phyloP scores from a whole-genome alignment of 2,797 vertebrate genomes.

The Lagocephalus sceleratus region DNA sequence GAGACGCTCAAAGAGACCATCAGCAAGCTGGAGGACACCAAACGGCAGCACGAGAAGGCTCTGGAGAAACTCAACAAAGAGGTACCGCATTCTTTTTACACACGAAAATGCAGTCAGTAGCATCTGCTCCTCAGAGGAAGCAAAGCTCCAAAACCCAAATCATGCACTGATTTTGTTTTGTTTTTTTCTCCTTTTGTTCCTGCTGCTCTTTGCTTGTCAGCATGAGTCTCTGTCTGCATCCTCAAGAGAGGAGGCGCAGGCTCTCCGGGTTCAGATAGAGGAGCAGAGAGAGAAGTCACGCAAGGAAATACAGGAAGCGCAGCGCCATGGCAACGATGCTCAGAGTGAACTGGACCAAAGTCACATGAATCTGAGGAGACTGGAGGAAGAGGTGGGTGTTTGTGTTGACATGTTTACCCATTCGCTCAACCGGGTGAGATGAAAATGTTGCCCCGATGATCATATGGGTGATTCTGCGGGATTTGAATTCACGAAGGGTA shows the following conservation, averaged over 20 bases:
- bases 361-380: conserved; percentile 69
- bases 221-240: conserved; percentile 46
- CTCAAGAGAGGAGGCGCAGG: conserved; percentile 68
- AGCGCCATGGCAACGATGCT: conserved; percentile 84
- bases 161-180: background rate
- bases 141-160: background rate
- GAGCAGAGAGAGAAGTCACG: conserved; percentile 87
- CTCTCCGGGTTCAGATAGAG: conserved; percentile 83
- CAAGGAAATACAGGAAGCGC: conserved; percentile 84
- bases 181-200: conserved; percentile 4
- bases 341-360: conserved; percentile 80
- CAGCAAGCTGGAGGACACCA: conserved; percentile 83
- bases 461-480: background rate
- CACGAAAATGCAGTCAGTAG: background rate
- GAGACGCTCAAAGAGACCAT: conserved; percentile 77
- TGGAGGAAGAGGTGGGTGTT: conserved; percentile 87
- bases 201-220: conserved; percentile 27
- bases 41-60: conserved; percentile 78
- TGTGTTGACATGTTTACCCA: background rate
- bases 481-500: no score
- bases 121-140: conserved; percentile 18
- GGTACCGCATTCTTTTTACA: conserved; percentile 58
- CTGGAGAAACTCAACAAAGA: conserved; percentile 87
- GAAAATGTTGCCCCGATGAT: background rate
- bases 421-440: conserved; percentile 15